Evolutionary conservation across 2,797 vertebrate species (phyloP).

Genomic region (Eospalax fontanierii): DNA sequence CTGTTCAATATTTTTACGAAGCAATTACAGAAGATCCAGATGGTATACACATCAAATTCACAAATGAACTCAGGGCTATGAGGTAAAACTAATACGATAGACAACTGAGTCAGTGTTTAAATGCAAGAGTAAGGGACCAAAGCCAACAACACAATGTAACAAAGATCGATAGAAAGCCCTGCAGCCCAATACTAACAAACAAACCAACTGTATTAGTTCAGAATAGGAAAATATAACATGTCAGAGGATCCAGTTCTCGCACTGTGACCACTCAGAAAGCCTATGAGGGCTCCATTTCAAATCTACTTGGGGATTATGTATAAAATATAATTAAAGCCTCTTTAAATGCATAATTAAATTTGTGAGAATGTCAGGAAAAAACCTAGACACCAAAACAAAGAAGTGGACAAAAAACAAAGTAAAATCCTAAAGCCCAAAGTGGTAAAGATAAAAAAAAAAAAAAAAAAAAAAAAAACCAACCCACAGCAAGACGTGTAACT

Average conservation of each 20-base stretch:
- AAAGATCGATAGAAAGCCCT: neutral
- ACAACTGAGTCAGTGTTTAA: neutral
- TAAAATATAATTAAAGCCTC: neutral
- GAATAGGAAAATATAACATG: neutral
- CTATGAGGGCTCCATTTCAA: slow-evolving; percentile 19
- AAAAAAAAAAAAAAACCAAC: slow-evolving; percentile 68
- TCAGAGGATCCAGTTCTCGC: neutral
- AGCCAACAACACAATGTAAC: slow-evolving; percentile 17
- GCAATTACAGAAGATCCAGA: slow-evolving; percentile 3
- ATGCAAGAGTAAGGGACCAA: neutral
- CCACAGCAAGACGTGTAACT: neutral
- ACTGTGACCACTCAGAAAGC: neutral
- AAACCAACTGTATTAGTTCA: neutral
- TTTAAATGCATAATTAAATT: slow-evolving; percentile 26
- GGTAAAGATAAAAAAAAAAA: neutral
- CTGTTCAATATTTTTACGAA: slow-evolving; percentile 38
- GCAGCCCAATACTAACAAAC: neutral
- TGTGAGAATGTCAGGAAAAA: slow-evolving; percentile 25
- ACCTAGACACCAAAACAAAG: neutral
- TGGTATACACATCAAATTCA: neutral
- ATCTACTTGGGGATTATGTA: slow-evolving; percentile 14
- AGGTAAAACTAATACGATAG: neutral
- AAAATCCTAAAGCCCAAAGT: neutral
- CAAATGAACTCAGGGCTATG: neutral
- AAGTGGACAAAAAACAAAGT: slow-evolving; percentile 10